phyloP scores from a whole-genome alignment of 2,888 invertebrate species.

The Scaptomyza flava region DNA sequence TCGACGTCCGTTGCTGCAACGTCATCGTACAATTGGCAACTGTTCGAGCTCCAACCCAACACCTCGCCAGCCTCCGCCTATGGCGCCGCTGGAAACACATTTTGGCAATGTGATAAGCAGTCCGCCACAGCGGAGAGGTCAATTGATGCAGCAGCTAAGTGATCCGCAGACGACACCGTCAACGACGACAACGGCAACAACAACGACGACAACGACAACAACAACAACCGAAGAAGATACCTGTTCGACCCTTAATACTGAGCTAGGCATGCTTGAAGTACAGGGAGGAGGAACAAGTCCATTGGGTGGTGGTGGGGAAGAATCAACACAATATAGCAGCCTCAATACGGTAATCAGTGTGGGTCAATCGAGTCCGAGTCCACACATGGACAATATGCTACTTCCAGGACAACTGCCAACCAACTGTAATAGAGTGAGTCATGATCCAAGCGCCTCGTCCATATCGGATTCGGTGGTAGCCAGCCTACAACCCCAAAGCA shows the following conservation, averaged over 20 bases:
- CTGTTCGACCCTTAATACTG: constrained; percentile 83
- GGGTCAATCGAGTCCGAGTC: constrained; percentile 70
- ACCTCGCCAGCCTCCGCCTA: constrained; percentile 58
- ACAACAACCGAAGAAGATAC: constrained; percentile 83
- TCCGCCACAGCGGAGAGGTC: constrained; percentile 76
- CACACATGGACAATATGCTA: constrained; percentile 61
- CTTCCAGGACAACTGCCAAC: constrained; percentile 70
- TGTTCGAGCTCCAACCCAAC: constrained; percentile 74
- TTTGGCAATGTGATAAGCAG: constrained; percentile 79
- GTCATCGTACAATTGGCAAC: constrained; percentile 82
- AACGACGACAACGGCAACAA: constrained; percentile 65
- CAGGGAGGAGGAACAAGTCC: constrained; percentile 22
- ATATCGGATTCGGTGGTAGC: constrained; percentile 79
- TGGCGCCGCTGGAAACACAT: constrained; percentile 78
- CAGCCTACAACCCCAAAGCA: constrained; percentile 68
- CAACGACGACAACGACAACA: constrained; percentile 74
- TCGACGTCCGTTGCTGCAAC: constrained; percentile 77
- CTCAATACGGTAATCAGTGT: constrained; percentile 80
- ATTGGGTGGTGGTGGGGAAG: constrained; percentile 38
- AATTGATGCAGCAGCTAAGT: constrained; percentile 82
- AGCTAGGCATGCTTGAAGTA: constrained; percentile 69
- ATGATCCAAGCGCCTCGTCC: constrained; percentile 81
- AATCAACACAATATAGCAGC: constrained; percentile 80
- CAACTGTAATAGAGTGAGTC: constrained; percentile 55
- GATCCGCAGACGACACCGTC: constrained; percentile 82